Conservation (phyloP, 2,797 vertebrate genomes). For the Erithacus rubecula region DNA sequence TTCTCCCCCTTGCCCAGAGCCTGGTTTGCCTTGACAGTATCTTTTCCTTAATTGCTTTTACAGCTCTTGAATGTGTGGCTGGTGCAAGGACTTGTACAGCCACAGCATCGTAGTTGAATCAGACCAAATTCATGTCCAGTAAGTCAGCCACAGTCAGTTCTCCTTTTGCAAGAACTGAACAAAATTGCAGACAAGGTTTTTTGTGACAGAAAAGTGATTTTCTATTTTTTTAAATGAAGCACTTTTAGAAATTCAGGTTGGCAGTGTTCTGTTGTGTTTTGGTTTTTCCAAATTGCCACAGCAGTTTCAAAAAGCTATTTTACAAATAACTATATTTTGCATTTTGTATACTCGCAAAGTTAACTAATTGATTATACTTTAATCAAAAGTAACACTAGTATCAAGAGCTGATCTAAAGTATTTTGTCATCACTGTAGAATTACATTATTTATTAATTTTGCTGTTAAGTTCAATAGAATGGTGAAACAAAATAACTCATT, state of each 20-base stretch:
- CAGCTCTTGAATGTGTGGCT: not conserved
- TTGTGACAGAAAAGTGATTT: not conserved
- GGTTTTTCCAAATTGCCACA: not conserved
- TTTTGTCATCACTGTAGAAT: not conserved
- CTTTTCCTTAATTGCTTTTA: not conserved
- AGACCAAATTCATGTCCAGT: not conserved
- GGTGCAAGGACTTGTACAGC: not conserved
- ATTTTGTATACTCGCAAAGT: not conserved
- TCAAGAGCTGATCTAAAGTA: not conserved
- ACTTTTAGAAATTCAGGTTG: not conserved
- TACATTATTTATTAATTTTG: not conserved
- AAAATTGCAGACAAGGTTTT: not conserved
- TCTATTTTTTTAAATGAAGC: not conserved
- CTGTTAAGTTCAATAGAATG: not conserved
- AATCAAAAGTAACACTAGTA: not conserved
- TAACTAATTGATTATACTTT: not conserved
- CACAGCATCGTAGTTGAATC: not conserved
- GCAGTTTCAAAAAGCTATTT: not conserved
- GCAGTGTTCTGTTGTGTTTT: accelerated
- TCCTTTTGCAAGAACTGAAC: not conserved
- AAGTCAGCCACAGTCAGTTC: not conserved
- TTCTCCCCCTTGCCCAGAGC: accelerated
- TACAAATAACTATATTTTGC: not conserved
- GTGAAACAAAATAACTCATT: not conserved
- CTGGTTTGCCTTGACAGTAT: not conserved